Percentiles rank a stretch among this genome's conserved stretches.
phyloP scores from a whole-genome alignment of 2,888 invertebrate genomes.

The Trisateles emortualis region DNA sequence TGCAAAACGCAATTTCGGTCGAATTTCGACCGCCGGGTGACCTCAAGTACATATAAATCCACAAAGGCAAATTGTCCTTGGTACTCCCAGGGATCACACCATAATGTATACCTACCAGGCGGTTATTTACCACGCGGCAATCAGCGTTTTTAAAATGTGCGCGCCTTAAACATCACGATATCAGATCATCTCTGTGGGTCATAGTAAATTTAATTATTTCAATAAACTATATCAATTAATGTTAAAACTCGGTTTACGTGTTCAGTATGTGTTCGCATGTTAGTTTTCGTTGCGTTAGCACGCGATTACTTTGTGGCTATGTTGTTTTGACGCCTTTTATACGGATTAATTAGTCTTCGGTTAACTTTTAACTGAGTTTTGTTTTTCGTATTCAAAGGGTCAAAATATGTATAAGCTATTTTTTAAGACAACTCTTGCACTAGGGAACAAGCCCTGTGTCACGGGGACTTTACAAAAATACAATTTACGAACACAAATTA shows the following conservation, averaged over 20 bases:
- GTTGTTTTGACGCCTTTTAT: slow-evolving; percentile 19
- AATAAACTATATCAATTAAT: slow-evolving; percentile 14
- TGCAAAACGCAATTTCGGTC: too few relatives aligned
- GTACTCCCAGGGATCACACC: too few relatives aligned
- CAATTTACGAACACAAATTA: too few relatives aligned
- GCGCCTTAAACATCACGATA: slow-evolving; percentile 13
- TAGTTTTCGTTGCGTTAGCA: slow-evolving; percentile 20
- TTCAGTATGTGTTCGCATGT: slow-evolving; percentile 28
- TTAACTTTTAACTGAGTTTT: neutral
- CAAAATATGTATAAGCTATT: neutral
- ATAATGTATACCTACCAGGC: too few relatives aligned
- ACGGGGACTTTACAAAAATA: too few relatives aligned
- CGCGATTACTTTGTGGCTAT: slow-evolving; percentile 27
- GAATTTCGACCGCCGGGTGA: too few relatives aligned
- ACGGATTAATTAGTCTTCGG: slow-evolving; percentile 13
- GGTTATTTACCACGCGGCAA: too few relatives aligned
- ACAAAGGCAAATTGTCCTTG: too few relatives aligned
- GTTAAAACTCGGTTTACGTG: slow-evolving; percentile 22
- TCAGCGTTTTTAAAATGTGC: too few relatives aligned
- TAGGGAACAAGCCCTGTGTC: too few relatives aligned
- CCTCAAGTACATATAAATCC: too few relatives aligned
- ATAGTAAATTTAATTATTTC: slow-evolving; percentile 29
- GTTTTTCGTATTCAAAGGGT: neutral
- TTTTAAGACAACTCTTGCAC: too few relatives aligned
- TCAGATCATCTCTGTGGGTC: slow-evolving; percentile 21